A percentile compares a stretch with the other conserved stretches of the same genome.
These are phyloP conservation scores for Zoanthus solanderi DNA, from an alignment of 92 coral and sea anemone genomes.

Conservation along the genomic window DNA sequence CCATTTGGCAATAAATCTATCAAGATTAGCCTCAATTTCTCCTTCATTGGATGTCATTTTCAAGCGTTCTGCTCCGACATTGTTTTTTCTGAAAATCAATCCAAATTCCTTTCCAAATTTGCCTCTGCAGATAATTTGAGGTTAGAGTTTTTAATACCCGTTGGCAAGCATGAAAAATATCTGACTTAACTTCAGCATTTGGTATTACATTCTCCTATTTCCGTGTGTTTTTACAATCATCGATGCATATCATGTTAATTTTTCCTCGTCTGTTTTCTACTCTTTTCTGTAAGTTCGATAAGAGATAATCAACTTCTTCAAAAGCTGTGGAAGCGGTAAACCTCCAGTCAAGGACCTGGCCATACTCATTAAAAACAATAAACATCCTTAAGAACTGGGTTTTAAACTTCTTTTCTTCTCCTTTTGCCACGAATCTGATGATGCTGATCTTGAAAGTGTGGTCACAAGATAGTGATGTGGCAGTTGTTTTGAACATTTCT, in stretches of 20 bases:
- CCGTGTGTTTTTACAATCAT: conserved; percentile 63
- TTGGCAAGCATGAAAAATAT: conserved; percentile 70
- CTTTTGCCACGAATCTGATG: conserved; percentile 43
- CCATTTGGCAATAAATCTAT: conserved; percentile 53
- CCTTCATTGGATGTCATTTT: conserved; percentile 24
- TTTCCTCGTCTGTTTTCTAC: neutral
- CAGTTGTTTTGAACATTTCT: conserved; percentile 2
- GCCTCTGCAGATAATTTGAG: neutral
- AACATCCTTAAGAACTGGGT: conserved; percentile 46
- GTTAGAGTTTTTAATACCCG: conserved; percentile 37
- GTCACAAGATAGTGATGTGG: conserved; percentile 48
- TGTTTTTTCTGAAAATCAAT: conserved; percentile 42
- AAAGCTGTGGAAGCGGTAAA: conserved; percentile 57
- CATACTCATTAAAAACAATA: conserved; percentile 44
- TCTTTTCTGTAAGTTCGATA: conserved; percentile 13
- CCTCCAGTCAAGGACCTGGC: conserved; percentile 52
- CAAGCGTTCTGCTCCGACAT: conserved; percentile 36
- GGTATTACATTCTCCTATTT: conserved; percentile 57
- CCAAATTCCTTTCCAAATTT: conserved; percentile 60
- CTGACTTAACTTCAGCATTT: conserved; percentile 57
- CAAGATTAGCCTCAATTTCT: conserved; percentile 43
- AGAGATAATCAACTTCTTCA: conserved; percentile 45
- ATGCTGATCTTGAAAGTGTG: conserved; percentile 58
- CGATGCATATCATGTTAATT: conserved; percentile 50
- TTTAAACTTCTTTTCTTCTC: conserved; percentile 40